These are phyloP conservation scores for Cosmorhoe ocellata DNA, from an alignment of 2,888 invertebrate genomes.

Conservation along the genomic window DNA sequence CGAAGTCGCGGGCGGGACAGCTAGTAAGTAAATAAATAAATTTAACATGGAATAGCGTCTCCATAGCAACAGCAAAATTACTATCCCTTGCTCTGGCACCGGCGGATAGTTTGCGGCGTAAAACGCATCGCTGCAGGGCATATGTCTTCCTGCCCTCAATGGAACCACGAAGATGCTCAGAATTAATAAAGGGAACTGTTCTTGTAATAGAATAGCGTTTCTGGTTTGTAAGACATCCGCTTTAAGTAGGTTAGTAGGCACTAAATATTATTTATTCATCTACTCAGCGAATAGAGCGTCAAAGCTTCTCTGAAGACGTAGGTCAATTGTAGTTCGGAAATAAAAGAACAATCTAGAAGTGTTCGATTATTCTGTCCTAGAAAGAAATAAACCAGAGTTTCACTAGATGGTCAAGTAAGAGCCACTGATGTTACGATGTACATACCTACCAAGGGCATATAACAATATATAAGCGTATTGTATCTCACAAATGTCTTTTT, in stretches of 20 bases:
- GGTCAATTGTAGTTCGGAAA: not conserved
- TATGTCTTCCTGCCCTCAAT: constrained; percentile 34
- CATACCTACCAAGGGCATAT: too few species aligned
- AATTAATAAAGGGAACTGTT: constrained; percentile 31
- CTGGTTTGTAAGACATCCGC: constrained; percentile 8
- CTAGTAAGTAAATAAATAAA: too few species aligned
- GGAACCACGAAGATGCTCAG: constrained; percentile 33
- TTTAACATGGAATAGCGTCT: not conserved
- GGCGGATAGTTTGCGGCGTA: constrained; percentile 55
- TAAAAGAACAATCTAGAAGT: too few species aligned
- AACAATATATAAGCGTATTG: too few species aligned
- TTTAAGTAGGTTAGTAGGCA: not conserved
- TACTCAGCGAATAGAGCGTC: too few species aligned
- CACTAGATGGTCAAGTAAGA: too few species aligned
- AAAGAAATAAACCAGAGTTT: too few species aligned
- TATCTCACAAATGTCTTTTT: too few species aligned
- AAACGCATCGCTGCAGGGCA: constrained; percentile 46
- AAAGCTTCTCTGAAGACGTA: not conserved
- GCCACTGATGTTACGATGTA: too few species aligned
- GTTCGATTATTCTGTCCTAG: too few species aligned
- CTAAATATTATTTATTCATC: not conserved
- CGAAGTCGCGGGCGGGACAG: too few species aligned
- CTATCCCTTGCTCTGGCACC: constrained; percentile 18
- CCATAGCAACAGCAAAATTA: not conserved
- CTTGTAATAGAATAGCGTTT: constrained; percentile 20